Evolutionary conservation across 30 jellyfish, hydroid and myxozoan species (phyloP), one percentile per base, ranked within the genome.

Genomic region (Calvadosia cruxmelitensis): DNA sequence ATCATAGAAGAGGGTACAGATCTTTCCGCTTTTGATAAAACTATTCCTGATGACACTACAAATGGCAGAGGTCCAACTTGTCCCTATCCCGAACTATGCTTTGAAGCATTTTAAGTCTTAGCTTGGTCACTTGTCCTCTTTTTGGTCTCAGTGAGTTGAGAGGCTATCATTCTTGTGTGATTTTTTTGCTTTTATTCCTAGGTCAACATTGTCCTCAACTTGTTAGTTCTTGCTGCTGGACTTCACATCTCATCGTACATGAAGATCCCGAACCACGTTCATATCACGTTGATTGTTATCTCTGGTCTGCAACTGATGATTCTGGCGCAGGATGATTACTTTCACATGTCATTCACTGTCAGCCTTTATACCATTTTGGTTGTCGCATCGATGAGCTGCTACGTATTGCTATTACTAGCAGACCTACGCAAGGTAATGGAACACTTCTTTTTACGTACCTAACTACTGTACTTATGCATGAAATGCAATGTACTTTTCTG

Each of bases 241-340:
- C 10, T 42, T 42, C 57, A 42, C 20, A 42, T 42, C 20, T 42
- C 57, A 42, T 42, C 57, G 20, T 42, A 42, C 57, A 42, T 42
- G 57, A 10, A 20, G 20, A 42, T 42, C 20, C 57, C 57, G 20
- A 42, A 20, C 57, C 57, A 42, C 57, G 20, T 20, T 5, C 57
- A 42, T 42, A 42, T 42, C 20, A 20, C 57, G 20, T 42, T 42
- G 57, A 42, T 42, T 42, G 57, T 42, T 42, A 42, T 42, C 10
- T 42, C 57, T 42, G 57, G 57, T 42, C 20, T 42, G 57, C 57
- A 42, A 42, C 20, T 42, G 20, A 42, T 42, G 57, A 42, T 42
- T 42, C 57, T 42, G 10, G 57, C 57, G 20, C 57, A 42, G 57
- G 57, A 42, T 42, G 57, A 42, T 42, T 42, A 42, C 57, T 42